Evolutionary conservation across 2,888 invertebrate species (phyloP).

Genomic region (Gymnocheta viridis): DNA sequence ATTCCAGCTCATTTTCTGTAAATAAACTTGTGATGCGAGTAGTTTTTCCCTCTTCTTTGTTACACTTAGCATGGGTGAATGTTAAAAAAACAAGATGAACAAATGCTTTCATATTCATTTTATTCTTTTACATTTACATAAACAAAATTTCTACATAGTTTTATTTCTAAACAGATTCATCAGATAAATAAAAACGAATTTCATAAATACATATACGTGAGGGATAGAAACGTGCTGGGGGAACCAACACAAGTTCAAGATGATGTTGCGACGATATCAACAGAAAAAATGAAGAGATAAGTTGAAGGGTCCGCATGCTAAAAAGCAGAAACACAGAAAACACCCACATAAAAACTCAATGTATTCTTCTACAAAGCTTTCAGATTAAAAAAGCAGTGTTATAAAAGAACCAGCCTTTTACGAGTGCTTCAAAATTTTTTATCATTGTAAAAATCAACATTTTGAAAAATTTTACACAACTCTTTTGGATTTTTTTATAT

Average conservation of each 20-base stretch:
- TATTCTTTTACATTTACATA: conserved; percentile 75
- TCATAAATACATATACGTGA: conserved; percentile 33
- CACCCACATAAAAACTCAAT: conserved; percentile 51
- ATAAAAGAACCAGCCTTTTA: neutral
- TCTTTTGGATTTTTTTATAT: too few relatives aligned
- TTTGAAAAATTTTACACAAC: too few relatives aligned
- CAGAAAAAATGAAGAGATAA: conserved; percentile 10
- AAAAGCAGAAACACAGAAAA: neutral
- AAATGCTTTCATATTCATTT: conserved; percentile 52
- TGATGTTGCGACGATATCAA: conserved; percentile 16
- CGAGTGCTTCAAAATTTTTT: too few relatives aligned
- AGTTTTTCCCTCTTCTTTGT: conserved; percentile 28
- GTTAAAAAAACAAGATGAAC: neutral
- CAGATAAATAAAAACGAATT: conserved; percentile 44
- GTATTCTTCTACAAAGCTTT: conserved; percentile 31
- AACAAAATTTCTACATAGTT: conserved; percentile 79
- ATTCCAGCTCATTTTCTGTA: conserved; percentile 13
- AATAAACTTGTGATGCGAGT: neutral
- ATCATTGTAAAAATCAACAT: too few relatives aligned
- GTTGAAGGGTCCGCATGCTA: neutral
- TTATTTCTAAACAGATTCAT: conserved; percentile 70
- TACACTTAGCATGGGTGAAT: conserved; percentile 27
- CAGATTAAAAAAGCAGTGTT: neutral
- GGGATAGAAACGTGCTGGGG: neutral
- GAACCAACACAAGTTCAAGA: conserved; percentile 33